A percentile compares a stretch with the other conserved stretches of the same genome.
These are phyloP conservation scores for Papilio glaucus DNA, from an alignment of 1,140 invertebrate genomes.

Conservation along the genomic window DNA sequence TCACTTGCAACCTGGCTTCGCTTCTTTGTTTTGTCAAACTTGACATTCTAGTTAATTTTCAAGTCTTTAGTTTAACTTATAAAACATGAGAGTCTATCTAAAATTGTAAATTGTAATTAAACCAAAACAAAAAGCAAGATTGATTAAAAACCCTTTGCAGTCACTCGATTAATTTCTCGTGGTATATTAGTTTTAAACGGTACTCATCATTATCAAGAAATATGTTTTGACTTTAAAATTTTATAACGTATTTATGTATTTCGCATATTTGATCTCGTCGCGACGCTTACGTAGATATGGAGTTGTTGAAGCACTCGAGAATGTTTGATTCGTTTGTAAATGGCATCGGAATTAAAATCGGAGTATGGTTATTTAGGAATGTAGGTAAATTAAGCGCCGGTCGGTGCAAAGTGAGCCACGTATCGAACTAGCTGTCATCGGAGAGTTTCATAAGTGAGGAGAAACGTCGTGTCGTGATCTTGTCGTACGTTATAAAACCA, in stretches of 20 bases:
- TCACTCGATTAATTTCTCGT: neutral
- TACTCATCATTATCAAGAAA: slow-evolving; percentile 33
- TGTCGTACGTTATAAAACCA: slow-evolving; percentile 44
- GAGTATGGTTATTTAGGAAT: slow-evolving; percentile 57
- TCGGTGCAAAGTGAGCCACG: slow-evolving; percentile 44
- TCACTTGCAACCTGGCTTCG: slow-evolving; percentile 65
- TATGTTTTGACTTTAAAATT: slow-evolving; percentile 67
- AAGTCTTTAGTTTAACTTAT: neutral
- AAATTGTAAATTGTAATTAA: no score
- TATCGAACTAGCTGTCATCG: slow-evolving; percentile 5
- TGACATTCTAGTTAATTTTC: neutral
- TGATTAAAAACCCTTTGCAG: neutral
- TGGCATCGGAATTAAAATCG: slow-evolving; percentile 50
- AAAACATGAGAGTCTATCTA: neutral
- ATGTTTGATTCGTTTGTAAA: slow-evolving; percentile 55
- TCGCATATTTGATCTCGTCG: slow-evolving; percentile 65
- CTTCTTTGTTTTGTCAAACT: slow-evolving; percentile 49
- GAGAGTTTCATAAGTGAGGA: neutral
- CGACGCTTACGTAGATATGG: slow-evolving; percentile 65
- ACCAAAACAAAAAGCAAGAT: no score
- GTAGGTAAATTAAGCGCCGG: slow-evolving; percentile 55
- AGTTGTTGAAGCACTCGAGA: slow-evolving; percentile 53
- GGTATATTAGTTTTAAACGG: no score
- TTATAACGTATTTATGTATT: slow-evolving; percentile 76
- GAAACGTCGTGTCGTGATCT: slow-evolving; percentile 18